Conservation (phyloP, 2,888 invertebrate species). For the Polydrusus tereticollis region DNA sequence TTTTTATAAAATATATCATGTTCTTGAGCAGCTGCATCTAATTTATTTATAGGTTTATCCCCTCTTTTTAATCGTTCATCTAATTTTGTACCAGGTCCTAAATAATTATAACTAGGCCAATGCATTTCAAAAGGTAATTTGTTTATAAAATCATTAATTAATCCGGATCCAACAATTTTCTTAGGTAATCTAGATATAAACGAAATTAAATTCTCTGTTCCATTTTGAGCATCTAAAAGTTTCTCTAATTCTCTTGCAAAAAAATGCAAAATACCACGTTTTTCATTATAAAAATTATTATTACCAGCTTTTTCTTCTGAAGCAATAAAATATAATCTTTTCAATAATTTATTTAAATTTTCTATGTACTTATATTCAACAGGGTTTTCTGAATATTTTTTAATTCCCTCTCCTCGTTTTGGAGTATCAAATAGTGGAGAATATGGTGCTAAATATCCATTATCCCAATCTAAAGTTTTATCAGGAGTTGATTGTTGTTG, state of each 20-base stretch:
- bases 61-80: not conserved
- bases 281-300: not conserved
- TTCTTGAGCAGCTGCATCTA: not conserved
- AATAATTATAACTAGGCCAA: not conserved
- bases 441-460: no score
- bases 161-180: not conserved
- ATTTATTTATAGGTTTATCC: not conserved
- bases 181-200: not conserved
- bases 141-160: not conserved
- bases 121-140: not conserved
- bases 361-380: not conserved
- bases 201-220: not conserved
- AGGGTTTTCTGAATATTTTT: not conserved
- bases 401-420: not conserved
- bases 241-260: not conserved
- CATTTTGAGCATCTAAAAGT: not conserved
- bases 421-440: not conserved
- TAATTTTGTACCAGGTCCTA: not conserved
- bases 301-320: not conserved
- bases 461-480: not conserved
- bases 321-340: not conserved
- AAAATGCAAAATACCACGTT: not conserved
- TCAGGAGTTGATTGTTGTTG: not conserved
- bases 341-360: not conserved
- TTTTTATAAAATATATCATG: conserved; percentile 1